Evolutionary conservation across 2,888 invertebrate species (phyloP).

Genomic region (Acronicta aceris): DNA sequence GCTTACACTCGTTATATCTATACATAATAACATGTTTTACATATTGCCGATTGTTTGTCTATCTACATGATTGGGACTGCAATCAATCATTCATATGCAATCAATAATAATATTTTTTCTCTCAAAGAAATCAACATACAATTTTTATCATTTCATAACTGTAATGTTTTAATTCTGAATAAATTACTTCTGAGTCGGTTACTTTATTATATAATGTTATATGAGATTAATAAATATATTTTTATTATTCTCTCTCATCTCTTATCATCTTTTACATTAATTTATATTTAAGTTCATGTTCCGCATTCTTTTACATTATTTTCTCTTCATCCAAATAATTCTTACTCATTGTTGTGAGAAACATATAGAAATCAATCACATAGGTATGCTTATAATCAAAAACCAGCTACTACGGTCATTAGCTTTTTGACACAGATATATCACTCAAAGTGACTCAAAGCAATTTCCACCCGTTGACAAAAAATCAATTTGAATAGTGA

Average conservation of each 20-base stretch:
- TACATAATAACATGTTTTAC: conserved; percentile 10
- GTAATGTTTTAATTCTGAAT: too few relatives aligned
- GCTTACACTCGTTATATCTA: conserved; percentile 8
- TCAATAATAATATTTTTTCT: not conserved
- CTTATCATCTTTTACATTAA: too few relatives aligned
- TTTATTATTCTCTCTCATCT: too few relatives aligned
- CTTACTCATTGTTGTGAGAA: conserved; percentile 12
- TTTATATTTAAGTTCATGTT: too few relatives aligned
- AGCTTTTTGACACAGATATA: conserved; percentile 54
- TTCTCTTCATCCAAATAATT: not conserved
- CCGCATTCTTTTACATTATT: not conserved
- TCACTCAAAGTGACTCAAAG: conserved; percentile 42
- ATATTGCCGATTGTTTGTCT: conserved; percentile 10
- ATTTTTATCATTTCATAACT: conserved; percentile 5
- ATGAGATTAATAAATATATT: too few relatives aligned
- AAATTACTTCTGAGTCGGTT: too few relatives aligned
- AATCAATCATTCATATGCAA: not conserved
- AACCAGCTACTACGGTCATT: conserved; percentile 46
- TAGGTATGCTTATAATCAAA: conserved; percentile 30
- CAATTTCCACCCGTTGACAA: conserved; percentile 41
- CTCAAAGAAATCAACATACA: not conserved
- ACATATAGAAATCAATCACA: conserved; percentile 25
- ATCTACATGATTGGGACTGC: conserved; percentile 12
- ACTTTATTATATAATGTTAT: too few relatives aligned
- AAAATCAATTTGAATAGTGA: conserved; percentile 51